Evolutionary conservation across 2,888 invertebrate species (phyloP).

Genomic region (Amblyjoppa proteus): DNA sequence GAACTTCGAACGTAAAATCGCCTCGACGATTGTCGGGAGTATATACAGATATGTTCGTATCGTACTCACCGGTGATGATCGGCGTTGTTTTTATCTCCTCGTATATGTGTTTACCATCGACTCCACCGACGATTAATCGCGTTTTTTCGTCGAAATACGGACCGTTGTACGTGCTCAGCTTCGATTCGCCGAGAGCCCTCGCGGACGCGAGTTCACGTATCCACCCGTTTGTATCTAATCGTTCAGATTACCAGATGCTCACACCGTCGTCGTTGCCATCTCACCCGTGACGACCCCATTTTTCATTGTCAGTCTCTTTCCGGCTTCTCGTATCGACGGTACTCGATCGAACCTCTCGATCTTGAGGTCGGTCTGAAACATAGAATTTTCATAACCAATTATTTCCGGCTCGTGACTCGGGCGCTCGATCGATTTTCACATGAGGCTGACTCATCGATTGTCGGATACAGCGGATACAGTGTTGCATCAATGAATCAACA

Average conservation of each 20-base stretch:
- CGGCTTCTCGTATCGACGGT: conserved; percentile 63
- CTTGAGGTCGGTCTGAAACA: background rate
- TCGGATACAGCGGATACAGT: conserved; percentile 3
- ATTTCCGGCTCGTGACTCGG: background rate
- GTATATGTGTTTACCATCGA: background rate
- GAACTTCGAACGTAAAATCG: background rate
- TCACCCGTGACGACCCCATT: conserved; percentile 63
- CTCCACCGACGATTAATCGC: background rate
- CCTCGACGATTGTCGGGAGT: background rate
- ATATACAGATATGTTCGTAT: background rate
- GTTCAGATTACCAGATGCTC: conserved; percentile 61
- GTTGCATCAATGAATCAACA: conserved; percentile 65
- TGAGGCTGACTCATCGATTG: conserved; percentile 23
- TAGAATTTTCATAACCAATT: background rate
- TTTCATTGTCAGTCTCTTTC: conserved; percentile 66
- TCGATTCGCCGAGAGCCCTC: conserved; percentile 27
- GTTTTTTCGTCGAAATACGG: conserved; percentile 16
- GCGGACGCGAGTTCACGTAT: conserved; percentile 48
- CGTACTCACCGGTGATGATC: background rate
- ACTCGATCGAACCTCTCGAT: conserved; percentile 40
- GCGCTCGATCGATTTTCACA: conserved; percentile 21
- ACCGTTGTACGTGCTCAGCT: conserved; percentile 32
- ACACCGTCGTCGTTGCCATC: conserved; percentile 39
- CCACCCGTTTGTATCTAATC: conserved; percentile 68
- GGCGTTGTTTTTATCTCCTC: background rate